A percentile compares a stretch with the other conserved stretches of the same genome.
These are phyloP conservation scores for Rhinoraja longicauda DNA, from an alignment of 2,797 vertebrate species.

Conservation along the genomic window DNA sequence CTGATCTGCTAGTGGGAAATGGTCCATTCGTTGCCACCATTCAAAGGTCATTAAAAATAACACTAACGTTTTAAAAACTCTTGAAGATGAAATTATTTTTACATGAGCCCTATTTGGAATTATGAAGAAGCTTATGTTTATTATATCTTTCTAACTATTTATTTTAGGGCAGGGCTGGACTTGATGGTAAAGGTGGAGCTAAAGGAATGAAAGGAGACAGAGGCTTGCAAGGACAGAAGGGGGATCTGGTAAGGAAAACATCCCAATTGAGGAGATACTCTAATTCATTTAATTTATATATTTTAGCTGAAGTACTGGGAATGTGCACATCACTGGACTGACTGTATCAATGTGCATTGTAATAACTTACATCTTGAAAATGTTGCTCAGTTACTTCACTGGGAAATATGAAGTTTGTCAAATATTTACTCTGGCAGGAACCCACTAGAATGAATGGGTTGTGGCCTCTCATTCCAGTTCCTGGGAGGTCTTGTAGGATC, in stretches of 20 bases:
- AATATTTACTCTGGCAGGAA: neutral
- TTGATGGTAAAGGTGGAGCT: conserved; percentile 64
- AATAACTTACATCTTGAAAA: neutral
- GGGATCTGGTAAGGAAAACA: conserved; percentile 57
- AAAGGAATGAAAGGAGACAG: conserved; percentile 74
- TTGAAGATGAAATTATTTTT: neutral
- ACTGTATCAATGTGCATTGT: neutral
- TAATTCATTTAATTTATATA: neutral
- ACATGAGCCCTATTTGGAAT: neutral
- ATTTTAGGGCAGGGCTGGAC: conserved; percentile 67
- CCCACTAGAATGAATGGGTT: neutral
- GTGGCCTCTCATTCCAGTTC: neutral
- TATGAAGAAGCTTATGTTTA: neutral
- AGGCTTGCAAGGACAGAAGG: conserved; percentile 68
- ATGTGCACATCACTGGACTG: neutral
- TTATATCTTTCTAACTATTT: conserved; percentile 21
- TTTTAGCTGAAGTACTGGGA: neutral
- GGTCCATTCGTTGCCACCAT: neutral
- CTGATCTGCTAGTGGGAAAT: neutral
- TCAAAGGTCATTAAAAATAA: neutral
- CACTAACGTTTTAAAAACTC: neutral
- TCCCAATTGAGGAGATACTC: neutral
- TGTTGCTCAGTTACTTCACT: neutral
- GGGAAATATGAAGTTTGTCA: neutral
- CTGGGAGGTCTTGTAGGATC: neutral